These are phyloP conservation scores for Tetraneura akinire DNA, from an alignment of 1,140 invertebrate genomes.

Conservation along the genomic window DNA sequence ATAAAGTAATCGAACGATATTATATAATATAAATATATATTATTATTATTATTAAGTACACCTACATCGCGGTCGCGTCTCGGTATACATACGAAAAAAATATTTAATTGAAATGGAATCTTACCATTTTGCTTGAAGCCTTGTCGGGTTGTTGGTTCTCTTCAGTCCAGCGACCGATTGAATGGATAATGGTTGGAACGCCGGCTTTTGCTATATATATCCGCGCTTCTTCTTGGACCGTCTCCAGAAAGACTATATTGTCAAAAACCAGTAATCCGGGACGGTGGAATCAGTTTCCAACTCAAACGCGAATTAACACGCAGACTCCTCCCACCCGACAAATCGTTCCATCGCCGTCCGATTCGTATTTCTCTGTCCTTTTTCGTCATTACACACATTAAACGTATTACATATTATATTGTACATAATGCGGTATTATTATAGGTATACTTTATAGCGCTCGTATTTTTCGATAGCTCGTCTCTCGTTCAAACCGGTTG, in stretches of 20 bases:
- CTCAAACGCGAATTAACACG: not conserved
- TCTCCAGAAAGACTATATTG: constrained; percentile 15
- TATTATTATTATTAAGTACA: no score
- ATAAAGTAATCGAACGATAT: no score
- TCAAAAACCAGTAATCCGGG: constrained; percentile 44
- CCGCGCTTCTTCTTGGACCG: constrained; percentile 23
- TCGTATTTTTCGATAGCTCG: not conserved
- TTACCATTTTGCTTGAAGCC: constrained; percentile 29
- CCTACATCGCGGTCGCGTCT: no score
- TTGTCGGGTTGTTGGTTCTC: constrained; percentile 3
- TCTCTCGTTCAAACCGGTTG: constrained; percentile 21
- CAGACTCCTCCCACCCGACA: not conserved
- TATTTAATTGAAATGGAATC: not conserved
- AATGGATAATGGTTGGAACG: not conserved
- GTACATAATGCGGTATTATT: no score
- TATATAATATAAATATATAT: no score
- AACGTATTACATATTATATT: no score
- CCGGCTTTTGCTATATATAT: constrained; percentile 41
- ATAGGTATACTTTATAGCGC: not conserved
- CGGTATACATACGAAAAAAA: no score
- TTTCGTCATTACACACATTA: no score
- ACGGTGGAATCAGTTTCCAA: constrained; percentile 24
- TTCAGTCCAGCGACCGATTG: constrained; percentile 38
- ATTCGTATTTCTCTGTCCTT: not conserved
- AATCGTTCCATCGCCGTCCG: not conserved